Evolutionary conservation across 2,113 vertebrate species (phyloP).

Genomic region (Danionella cerebrum): DNA sequence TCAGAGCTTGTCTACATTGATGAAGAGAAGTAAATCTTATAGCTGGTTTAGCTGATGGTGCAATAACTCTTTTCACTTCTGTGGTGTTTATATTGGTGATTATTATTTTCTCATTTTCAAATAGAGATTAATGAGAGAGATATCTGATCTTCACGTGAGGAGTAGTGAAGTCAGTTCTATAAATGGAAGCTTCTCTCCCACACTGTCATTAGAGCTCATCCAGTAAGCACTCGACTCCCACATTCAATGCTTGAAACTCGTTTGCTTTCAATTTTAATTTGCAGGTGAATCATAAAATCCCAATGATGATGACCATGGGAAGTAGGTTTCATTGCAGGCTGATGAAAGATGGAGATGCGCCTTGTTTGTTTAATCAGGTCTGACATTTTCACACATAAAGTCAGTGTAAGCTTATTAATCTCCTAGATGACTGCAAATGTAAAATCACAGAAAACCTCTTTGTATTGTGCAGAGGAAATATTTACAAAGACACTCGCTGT

Average conservation of each 20-base stretch:
- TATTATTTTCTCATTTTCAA: not conserved
- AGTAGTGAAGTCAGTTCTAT: not conserved
- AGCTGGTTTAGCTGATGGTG: too few species aligned
- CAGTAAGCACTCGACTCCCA: not conserved
- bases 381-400: conserved; percentile 36
- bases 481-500: not conserved
- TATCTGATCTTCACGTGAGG: conserved; percentile 19
- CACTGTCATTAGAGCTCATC: conserved; percentile 10
- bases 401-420: conserved; percentile 33
- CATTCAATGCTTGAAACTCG: not conserved
- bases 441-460: conserved; percentile 1
- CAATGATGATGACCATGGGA: conserved; percentile 31
- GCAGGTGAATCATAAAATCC: conserved; percentile 36
- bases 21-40: too few species aligned
- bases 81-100: not conserved
- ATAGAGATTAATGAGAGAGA: conserved; percentile 10
- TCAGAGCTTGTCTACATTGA: too few species aligned
- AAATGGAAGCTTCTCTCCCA: conserved; percentile 16
- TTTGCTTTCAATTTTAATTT: conserved; percentile 37
- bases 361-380: conserved; percentile 32
- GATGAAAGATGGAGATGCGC: conserved; percentile 41
- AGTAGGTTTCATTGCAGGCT: conserved; percentile 27
- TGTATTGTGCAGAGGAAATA: conserved; percentile 2
- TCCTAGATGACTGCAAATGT: conserved; percentile 23
- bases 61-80: too few species aligned